A percentile compares a stretch with the other conserved stretches of the same genome.
Evolutionary conservation across 2,888 invertebrate species (phyloP).

Genomic region (Lordiphosa fenestrarum): DNA sequence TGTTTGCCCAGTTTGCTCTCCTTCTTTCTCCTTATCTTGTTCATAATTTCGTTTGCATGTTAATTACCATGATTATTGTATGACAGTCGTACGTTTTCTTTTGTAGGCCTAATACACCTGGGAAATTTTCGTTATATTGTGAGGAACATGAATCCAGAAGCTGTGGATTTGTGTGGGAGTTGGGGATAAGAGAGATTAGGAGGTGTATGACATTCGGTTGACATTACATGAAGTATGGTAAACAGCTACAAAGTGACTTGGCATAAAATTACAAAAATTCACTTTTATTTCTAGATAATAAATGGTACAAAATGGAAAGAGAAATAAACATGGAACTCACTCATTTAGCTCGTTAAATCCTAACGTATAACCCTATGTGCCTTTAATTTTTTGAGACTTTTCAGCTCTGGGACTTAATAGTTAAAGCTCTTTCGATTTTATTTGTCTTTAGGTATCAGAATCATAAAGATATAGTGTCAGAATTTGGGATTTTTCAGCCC

Average conservation of each 20-base stretch:
- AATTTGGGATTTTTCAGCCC: too few relatives aligned
- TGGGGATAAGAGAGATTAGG: constrained; percentile 14
- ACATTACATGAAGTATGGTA: background rate
- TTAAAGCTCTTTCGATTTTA: too few relatives aligned
- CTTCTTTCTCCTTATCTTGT: constrained; percentile 7
- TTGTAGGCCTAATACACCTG: constrained; percentile 28
- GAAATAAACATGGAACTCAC: too few relatives aligned
- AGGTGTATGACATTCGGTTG: constrained; percentile 3
- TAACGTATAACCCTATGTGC: too few relatives aligned
- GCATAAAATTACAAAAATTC: background rate
- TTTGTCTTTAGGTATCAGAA: too few relatives aligned
- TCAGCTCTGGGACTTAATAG: too few relatives aligned
- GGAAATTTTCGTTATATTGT: constrained; percentile 30
- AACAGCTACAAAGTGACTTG: background rate
- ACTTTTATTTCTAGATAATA: too few relatives aligned
- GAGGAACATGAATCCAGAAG: background rate
- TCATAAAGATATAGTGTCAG: too few relatives aligned
- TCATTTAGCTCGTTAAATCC: too few relatives aligned
- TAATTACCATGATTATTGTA: constrained; percentile 73
- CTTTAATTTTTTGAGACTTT: too few relatives aligned
- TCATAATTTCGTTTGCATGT: constrained; percentile 75
- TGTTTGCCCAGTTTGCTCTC: constrained; percentile 40
- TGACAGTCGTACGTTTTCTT: constrained; percentile 46
- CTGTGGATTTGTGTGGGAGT: constrained; percentile 15
- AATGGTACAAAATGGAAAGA: too few relatives aligned